These are phyloP conservation scores for Drosophila arizonae DNA, from an alignment of 1,140 invertebrate genomes.

Conservation along the genomic window DNA sequence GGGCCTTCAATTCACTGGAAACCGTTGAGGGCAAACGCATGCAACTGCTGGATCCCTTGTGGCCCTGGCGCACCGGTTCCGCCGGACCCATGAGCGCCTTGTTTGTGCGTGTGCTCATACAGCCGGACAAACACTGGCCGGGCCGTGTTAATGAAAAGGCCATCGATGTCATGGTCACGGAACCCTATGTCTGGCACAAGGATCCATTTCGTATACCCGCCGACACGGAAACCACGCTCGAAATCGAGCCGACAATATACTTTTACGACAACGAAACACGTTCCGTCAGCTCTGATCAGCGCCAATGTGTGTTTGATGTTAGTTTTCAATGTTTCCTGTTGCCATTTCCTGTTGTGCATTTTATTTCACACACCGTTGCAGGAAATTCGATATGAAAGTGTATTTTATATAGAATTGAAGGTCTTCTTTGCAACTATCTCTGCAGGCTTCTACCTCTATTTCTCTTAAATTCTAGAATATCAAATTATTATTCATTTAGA, in stretches of 20 bases:
- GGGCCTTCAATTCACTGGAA: conserved; percentile 84
- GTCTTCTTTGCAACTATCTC: too few relatives aligned
- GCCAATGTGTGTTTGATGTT: conserved; percentile 76
- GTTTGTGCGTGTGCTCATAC: conserved; percentile 52
- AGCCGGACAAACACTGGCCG: conserved; percentile 58
- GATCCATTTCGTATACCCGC: conserved; percentile 57
- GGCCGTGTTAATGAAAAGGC: conserved; percentile 54
- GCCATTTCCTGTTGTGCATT: neutral
- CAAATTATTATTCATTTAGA: too few relatives aligned
- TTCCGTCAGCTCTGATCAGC: conserved; percentile 59
- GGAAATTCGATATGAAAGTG: too few relatives aligned
- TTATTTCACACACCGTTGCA: neutral
- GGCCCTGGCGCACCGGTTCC: conserved; percentile 69
- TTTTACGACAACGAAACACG: conserved; percentile 74
- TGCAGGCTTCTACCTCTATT: too few relatives aligned
- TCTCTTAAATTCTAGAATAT: too few relatives aligned
- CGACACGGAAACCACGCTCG: conserved; percentile 64
- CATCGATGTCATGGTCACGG: conserved; percentile 66
- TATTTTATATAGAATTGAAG: too few relatives aligned
- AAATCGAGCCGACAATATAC: conserved; percentile 74
- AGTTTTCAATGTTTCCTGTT: conserved; percentile 19
- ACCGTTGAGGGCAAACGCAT: conserved; percentile 66
- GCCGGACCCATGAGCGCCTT: conserved; percentile 69
- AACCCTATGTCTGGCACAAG: conserved; percentile 74
- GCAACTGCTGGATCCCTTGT: conserved; percentile 62